Conservation (phyloP, 2,888 invertebrate species). For the Hydraecia micacea region DNA sequence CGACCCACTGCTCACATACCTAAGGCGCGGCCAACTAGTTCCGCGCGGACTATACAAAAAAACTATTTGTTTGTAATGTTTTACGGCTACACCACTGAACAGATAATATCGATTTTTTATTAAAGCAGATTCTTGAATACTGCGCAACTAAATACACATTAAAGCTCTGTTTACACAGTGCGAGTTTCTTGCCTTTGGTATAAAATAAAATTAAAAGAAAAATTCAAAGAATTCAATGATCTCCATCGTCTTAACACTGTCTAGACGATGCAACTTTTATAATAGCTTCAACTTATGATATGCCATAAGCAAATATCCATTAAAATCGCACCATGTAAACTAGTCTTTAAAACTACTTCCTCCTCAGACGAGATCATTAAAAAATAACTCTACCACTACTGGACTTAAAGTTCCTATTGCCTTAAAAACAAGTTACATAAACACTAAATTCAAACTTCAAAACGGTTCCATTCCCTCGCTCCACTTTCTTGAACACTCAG, state of each 20-base stretch:
- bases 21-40: too few species aligned
- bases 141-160: too few species aligned
- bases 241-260: background rate
- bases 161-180: too few species aligned
- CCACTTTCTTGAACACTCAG: constrained; percentile 19
- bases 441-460: constrained; percentile 11
- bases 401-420: background rate
- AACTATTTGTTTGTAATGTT: background rate
- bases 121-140: too few species aligned
- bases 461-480: constrained; percentile 3
- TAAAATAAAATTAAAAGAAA: too few species aligned
- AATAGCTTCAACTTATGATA: background rate
- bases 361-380: background rate
- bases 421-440: background rate
- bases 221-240: too few species aligned
- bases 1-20: too few species aligned
- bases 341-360: background rate
- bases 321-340: background rate
- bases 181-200: too few species aligned
- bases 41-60: too few species aligned
- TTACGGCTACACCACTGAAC: background rate
- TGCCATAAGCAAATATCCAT: background rate
- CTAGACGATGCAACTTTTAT: background rate
- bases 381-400: background rate
- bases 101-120: background rate